Percentiles rank a stretch among this genome's conserved stretches.
Conservation (phyloP, 2,113 vertebrate genomes). For the Pteronura brasiliensis region DNA sequence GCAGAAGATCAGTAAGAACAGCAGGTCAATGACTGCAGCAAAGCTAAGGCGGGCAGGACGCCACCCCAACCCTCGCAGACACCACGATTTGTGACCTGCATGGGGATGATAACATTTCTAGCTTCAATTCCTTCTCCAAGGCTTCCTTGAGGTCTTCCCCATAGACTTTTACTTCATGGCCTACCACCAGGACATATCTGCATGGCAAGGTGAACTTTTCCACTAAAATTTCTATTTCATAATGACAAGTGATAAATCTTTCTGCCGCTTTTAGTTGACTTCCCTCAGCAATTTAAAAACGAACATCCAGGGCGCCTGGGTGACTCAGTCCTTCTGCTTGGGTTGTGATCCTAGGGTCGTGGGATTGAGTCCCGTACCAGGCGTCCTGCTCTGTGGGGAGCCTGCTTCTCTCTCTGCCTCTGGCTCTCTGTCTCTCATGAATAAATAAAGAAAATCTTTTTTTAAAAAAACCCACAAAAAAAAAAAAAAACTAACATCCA, state of each 20-base stretch:
- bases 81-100: background rate
- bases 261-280: background rate
- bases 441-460: too few relatives aligned
- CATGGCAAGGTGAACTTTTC: background rate
- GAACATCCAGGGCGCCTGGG: background rate
- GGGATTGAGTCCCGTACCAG: too few relatives aligned
- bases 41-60: background rate
- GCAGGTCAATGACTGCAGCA: background rate
- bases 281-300: background rate
- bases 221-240: background rate
- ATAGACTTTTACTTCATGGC: background rate
- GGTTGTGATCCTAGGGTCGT: too few relatives aligned
- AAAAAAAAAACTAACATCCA: background rate
- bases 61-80: background rate
- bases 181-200: background rate
- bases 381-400: too few relatives aligned
- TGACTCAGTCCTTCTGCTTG: too few relatives aligned
- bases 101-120: background rate
- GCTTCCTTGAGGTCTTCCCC: background rate
- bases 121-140: background rate
- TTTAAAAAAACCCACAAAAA: accelerated
- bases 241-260: background rate
- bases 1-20: background rate
- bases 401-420: too few relatives aligned
- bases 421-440: too few relatives aligned